Evolutionary conservation across 2,888 invertebrate species (phyloP).

Genomic region (Drosophila stalkeri): DNA sequence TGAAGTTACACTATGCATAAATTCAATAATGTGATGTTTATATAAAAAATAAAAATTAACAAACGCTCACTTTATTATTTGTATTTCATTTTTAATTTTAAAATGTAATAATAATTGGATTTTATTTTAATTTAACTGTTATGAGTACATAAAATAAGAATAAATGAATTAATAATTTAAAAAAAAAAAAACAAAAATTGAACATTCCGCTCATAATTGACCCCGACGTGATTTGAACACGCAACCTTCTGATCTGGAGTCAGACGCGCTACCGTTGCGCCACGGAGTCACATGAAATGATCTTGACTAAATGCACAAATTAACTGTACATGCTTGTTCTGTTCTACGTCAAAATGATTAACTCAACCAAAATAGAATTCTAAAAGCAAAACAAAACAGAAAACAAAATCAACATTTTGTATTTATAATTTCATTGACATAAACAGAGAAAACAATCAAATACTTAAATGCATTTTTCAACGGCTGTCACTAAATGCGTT

Average conservation of each 20-base stretch:
- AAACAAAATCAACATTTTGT: background rate
- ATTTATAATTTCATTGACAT: slow-evolving; percentile 30
- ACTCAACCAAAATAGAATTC: background rate
- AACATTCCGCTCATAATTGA: slow-evolving; percentile 8
- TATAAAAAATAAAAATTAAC: background rate
- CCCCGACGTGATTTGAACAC: slow-evolving; percentile 73
- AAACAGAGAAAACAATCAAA: slow-evolving; percentile 40
- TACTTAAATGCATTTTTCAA: slow-evolving; percentile 58
- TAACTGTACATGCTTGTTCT: background rate
- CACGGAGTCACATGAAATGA: slow-evolving; percentile 61
- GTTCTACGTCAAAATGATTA: background rate
- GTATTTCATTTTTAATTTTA: background rate
- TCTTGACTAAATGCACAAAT: slow-evolving; percentile 27
- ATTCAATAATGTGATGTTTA: background rate
- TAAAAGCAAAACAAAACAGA: background rate
- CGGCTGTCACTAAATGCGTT: slow-evolving; percentile 60
- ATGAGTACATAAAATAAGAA: background rate
- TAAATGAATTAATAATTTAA: background rate
- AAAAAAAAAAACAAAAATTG: background rate
- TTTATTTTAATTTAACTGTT: background rate
- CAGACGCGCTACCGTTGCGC: slow-evolving; percentile 73
- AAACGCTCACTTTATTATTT: background rate
- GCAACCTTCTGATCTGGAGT: slow-evolving; percentile 73
- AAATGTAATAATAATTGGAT: background rate
- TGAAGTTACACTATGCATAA: background rate